Conservation (phyloP, 2,888 invertebrate genomes). For the Drosophila melanosoma region DNA sequence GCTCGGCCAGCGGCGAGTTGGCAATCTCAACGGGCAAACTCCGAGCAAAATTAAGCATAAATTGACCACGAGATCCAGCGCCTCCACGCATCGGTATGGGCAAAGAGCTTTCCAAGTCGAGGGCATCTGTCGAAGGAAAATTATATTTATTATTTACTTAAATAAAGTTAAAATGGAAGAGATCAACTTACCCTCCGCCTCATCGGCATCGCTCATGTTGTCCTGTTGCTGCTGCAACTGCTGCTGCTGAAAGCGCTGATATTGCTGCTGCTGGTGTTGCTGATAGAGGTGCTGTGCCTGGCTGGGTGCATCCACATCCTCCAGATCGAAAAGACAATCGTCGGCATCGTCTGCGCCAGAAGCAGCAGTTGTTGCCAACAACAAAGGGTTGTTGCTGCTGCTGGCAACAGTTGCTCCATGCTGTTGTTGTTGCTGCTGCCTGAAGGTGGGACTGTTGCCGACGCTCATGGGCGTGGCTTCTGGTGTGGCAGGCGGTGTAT, state of each 20-base stretch:
- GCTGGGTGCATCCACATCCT: constrained; percentile 86
- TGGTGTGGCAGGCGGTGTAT: constrained; percentile 85
- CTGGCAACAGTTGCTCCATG: constrained; percentile 20
- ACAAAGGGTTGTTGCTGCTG: background rate
- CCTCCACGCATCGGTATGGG: constrained; percentile 74
- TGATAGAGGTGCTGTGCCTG: constrained; percentile 37
- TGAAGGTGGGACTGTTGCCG: constrained; percentile 85
- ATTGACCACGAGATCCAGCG: constrained; percentile 22
- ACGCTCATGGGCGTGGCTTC: constrained; percentile 85
- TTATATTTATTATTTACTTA: background rate
- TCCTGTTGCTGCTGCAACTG: constrained; percentile 51
- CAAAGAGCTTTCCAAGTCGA: constrained; percentile 82
- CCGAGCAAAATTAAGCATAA: constrained; percentile 87
- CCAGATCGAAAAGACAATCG: constrained; percentile 92
- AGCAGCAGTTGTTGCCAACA: constrained; percentile 38
- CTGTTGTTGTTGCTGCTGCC: constrained; percentile 73
- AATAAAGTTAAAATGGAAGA: too few relatives aligned
- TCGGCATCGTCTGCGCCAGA: constrained; percentile 85
- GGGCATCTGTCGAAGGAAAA: constrained; percentile 74
- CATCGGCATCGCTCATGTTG: constrained; percentile 88
- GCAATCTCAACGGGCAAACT: constrained; percentile 93
- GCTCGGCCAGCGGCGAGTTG: constrained; percentile 78
- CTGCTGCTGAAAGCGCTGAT: constrained; percentile 35
- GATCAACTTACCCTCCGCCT: constrained; percentile 89
- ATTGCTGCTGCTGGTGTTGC: constrained; percentile 49